phyloP scores from a whole-genome alignment of 2,888 invertebrate species.

The Helleia helle region DNA sequence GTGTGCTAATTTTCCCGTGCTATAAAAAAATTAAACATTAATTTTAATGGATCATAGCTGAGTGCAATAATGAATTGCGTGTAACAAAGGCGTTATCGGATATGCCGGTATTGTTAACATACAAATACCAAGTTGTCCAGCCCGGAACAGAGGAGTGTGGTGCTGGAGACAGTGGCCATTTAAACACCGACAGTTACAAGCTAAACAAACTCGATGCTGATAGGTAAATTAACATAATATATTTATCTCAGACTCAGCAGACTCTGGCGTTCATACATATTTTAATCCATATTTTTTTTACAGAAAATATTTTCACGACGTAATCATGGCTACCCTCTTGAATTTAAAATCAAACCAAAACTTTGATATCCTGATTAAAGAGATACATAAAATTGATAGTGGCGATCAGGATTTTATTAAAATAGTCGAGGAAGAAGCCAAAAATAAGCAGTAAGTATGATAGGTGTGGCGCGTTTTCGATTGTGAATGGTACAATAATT shows the following conservation, averaged over 20 bases:
- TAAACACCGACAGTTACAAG: no score
- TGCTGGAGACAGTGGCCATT: no score
- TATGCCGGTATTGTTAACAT: slow-evolving; percentile 22
- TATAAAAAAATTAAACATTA: no score
- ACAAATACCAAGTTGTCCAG: no score
- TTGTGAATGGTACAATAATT: neutral
- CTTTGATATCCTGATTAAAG: slow-evolving; percentile 24
- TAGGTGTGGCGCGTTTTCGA: no score
- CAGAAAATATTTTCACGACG: slow-evolving; percentile 30
- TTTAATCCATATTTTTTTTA: slow-evolving; percentile 16
- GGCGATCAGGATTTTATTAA: slow-evolving; percentile 21
- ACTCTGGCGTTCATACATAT: no score
- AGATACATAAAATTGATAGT: slow-evolving; percentile 21
- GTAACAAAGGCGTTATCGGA: slow-evolving; percentile 26
- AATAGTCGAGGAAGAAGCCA: slow-evolving; percentile 33
- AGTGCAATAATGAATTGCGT: slow-evolving; percentile 31
- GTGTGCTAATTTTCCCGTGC: no score
- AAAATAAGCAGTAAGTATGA: slow-evolving; percentile 28
- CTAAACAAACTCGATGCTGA: slow-evolving; percentile 30
- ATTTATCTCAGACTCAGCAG: no score
- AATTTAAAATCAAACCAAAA: slow-evolving; percentile 28
- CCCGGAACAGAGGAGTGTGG: no score
- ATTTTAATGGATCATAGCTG: slow-evolving; percentile 20
- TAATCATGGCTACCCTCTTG: slow-evolving; percentile 28
- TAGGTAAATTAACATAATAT: no score